These are phyloP conservation scores for Tridacna gigas DNA, from an alignment of 2,888 invertebrate genomes.

Conservation along the genomic window DNA sequence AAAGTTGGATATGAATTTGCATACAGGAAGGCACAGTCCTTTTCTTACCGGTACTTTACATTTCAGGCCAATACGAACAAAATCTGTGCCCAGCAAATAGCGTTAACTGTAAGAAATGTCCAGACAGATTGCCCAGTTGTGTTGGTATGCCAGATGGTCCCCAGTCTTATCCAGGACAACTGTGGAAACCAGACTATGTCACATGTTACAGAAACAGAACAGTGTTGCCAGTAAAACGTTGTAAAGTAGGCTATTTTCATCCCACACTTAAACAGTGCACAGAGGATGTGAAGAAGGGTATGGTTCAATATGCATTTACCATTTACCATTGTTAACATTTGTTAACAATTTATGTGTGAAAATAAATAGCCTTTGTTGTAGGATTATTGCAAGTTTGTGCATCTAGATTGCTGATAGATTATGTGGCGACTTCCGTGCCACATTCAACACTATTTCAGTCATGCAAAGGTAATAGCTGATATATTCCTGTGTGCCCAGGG, in stretches of 20 bases:
- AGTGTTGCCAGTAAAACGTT: slow-evolving; percentile 46
- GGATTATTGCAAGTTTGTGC: not conserved
- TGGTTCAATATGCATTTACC: not conserved
- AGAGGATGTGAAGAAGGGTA: slow-evolving; percentile 49
- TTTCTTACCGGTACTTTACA: not conserved
- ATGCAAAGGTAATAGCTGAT: no score
- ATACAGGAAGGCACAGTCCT: no score
- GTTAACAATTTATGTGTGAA: not conserved
- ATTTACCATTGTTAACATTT: not conserved
- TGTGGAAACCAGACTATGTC: slow-evolving; percentile 60
- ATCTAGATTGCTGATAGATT: no score
- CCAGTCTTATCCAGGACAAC: slow-evolving; percentile 49
- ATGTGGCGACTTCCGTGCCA: no score
- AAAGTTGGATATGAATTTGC: no score
- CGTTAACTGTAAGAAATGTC: slow-evolving; percentile 49
- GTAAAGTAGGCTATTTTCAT: slow-evolving; percentile 58
- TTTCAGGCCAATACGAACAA: slow-evolving; percentile 64
- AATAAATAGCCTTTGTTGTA: not conserved
- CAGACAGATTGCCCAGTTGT: slow-evolving; percentile 62
- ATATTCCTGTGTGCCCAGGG: no score
- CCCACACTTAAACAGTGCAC: slow-evolving; percentile 45
- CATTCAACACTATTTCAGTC: no score
- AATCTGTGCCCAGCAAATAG: slow-evolving; percentile 46
- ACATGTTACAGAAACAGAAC: slow-evolving; percentile 65
- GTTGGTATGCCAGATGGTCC: slow-evolving; percentile 51